Conservation (phyloP, 2,888 invertebrate genomes). For the Andrena hattorfiana region DNA sequence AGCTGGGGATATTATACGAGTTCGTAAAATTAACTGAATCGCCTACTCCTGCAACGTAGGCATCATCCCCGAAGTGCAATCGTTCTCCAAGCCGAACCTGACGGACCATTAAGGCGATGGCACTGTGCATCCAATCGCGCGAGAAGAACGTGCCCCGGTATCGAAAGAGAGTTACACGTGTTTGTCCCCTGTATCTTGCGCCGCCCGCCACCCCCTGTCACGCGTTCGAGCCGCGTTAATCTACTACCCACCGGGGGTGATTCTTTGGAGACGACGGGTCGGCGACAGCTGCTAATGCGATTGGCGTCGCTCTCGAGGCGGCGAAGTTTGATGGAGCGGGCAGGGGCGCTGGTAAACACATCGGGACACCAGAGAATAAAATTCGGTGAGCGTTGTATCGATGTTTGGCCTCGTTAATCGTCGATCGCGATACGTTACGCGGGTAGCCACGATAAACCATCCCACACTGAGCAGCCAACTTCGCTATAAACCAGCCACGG, state of each 20-base stretch:
- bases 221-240: neutral
- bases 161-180: conserved; percentile 24
- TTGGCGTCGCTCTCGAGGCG: conserved; percentile 28
- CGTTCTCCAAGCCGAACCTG: neutral
- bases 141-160: neutral
- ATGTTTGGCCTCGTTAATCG: conserved; percentile 56
- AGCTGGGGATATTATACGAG: too few species aligned
- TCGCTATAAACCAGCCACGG: conserved; percentile 27
- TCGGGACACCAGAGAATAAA: neutral
- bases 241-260: conserved; percentile 10
- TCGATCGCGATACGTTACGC: conserved; percentile 47
- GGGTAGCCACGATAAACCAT: conserved; percentile 27
- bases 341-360: conserved; percentile 14
- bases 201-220: neutral
- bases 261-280: conserved; percentile 34
- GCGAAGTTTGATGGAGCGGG: conserved; percentile 24
- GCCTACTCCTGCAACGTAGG: too few species aligned
- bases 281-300: conserved; percentile 51
- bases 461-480: too few species aligned
- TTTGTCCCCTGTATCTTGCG: neutral
- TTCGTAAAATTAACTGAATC: too few species aligned
- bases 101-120: conserved; percentile 4
- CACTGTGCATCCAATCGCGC: neutral
- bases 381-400: conserved; percentile 22
- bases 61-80: neutral